Percentiles rank a stretch among this genome's conserved stretches.
Conservation (phyloP, 2,888 invertebrate species). For the Spilosoma lubricipeda region DNA sequence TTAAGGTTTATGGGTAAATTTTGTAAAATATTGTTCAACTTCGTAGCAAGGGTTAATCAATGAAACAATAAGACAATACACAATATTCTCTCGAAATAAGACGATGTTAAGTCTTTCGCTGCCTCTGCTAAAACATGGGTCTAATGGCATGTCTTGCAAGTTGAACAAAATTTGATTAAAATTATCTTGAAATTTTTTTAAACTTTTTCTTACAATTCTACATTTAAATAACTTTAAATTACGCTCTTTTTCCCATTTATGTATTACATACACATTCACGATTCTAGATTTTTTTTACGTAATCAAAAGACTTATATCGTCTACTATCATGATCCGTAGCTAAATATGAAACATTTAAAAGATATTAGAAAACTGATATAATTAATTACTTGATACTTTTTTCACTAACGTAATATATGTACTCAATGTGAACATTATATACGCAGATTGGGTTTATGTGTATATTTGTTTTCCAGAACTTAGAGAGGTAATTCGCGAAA, state of each 20-base stretch:
- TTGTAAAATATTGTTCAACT: neutral
- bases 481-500: neutral
- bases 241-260: neutral
- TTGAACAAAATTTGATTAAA: neutral
- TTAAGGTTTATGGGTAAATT: neutral
- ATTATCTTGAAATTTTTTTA: neutral
- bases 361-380: slow-evolving; percentile 25
- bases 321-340: slow-evolving; percentile 30
- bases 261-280: neutral
- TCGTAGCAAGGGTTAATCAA: neutral
- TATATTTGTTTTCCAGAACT: neutral
- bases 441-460: neutral
- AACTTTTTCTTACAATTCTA: neutral
- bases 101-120: neutral
- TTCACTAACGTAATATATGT: slow-evolving; percentile 8
- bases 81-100: neutral
- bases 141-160: neutral
- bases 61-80: neutral
- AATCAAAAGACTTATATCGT: neutral
- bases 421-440: slow-evolving; percentile 5
- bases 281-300: neutral
- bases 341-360: slow-evolving; percentile 27
- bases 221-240: neutral
- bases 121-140: neutral
- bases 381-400: slow-evolving; percentile 23